Evolutionary conservation across 2,888 invertebrate genomes (phyloP), one percentile per base, ranked within the genome.

Genomic region (Pseudococcus longispinus): DNA sequence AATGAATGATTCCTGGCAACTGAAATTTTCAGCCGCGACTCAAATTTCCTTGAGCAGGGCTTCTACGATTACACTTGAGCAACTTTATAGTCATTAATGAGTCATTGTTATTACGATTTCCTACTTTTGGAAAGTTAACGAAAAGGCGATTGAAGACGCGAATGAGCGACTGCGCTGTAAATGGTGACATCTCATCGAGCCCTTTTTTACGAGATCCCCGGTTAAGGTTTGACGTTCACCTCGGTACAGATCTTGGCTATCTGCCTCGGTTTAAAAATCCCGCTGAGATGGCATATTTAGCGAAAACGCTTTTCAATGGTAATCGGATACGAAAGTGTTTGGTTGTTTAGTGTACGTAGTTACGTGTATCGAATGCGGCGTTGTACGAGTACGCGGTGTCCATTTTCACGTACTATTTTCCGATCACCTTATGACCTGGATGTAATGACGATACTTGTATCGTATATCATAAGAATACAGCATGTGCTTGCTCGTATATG

Each of bases 361-460:
- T n/a, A 70, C 29, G 70, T 29, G 23, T 29, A 70, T 70, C 70
- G 70, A 70, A 70, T 51, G 51, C 70, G 70, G 51, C 70, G 70
- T 32, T 37, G 74, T 32, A 74, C 37, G 6, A n/a, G 74, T 32
- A 74, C 37, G 6, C 37, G 74, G 74, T 74, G 74, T 74, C 74
- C 74, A 74, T 74, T 74, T 74, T 74, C 74, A 74, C 8, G 74
- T 74, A 74, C 74, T 74, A 37, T 74, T 74, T 74, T 37, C 74
- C 74, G 37, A 74, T 74, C 74, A 74, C 74, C 74, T 74, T 74
- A 74, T 74, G 74, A 74, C 74, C 74, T 74, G 74, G 32, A 32
- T 74, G 74, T 74, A 74, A 74, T 74, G 37, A 37, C 37, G 29
- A 74, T 74, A 74, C 37, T 74, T 74, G 37, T 74, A 74, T 74